Conservation (phyloP, 2,888 invertebrate species). For the Pseudeuparius sepicola region DNA sequence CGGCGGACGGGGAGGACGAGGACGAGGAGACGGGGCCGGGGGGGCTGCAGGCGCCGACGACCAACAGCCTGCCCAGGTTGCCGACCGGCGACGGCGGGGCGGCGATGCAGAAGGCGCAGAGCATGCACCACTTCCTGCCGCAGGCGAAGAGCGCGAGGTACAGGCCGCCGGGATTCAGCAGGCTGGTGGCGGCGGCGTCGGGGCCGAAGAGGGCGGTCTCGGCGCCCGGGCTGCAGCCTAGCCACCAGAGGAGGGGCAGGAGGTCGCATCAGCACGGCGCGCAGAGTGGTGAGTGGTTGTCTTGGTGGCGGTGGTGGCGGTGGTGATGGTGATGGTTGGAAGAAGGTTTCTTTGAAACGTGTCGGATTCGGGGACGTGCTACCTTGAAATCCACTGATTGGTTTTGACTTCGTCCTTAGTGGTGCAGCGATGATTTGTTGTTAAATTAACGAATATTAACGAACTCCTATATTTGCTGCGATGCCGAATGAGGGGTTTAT, state of each 20-base stretch:
- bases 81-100: slow-evolving; percentile 47
- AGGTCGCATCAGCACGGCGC: slow-evolving; percentile 35
- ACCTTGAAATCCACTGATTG: too few species aligned
- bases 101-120: slow-evolving; percentile 53
- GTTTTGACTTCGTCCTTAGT: too few species aligned
- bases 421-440: too few species aligned
- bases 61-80: slow-evolving; percentile 70
- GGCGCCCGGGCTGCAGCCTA: slow-evolving; percentile 63
- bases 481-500: too few species aligned
- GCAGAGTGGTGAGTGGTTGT: slow-evolving; percentile 48
- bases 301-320: slow-evolving; percentile 9
- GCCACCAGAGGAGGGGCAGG: slow-evolving; percentile 48
- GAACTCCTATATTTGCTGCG: too few species aligned
- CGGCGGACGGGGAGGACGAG: slow-evolving; percentile 44
- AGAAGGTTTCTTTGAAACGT: too few species aligned
- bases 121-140: slow-evolving; percentile 48
- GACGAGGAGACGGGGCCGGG: slow-evolving; percentile 52
- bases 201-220: slow-evolving; percentile 69
- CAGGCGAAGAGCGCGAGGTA: slow-evolving; percentile 76
- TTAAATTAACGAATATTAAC: too few species aligned
- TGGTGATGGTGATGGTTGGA: not conserved
- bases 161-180: slow-evolving; percentile 70
- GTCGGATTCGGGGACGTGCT: too few species aligned
- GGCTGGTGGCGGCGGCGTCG: slow-evolving; percentile 42
- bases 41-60: slow-evolving; percentile 50